Conservation (phyloP, 2,113 vertebrate genomes). For the Hyperopisus bebe region DNA sequence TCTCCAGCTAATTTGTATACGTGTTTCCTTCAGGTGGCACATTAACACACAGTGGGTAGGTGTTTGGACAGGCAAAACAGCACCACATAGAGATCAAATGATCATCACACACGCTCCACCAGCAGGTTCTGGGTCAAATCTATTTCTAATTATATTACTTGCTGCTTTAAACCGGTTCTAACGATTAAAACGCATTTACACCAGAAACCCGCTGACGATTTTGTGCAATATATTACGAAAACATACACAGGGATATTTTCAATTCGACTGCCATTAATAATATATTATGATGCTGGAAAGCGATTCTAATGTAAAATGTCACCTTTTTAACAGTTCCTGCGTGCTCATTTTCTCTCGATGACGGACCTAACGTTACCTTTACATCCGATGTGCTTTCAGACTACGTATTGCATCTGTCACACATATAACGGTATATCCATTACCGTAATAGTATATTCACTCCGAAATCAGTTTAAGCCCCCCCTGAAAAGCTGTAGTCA, state of each 20-base stretch:
- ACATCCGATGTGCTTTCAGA: not conserved
- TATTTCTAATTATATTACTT: not conserved
- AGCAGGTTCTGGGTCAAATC: not conserved
- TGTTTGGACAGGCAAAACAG: not conserved
- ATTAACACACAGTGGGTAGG: conserved; percentile 6
- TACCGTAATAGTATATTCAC: not conserved
- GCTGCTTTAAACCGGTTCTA: not conserved
- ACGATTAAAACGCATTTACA: not conserved
- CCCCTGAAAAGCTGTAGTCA: not conserved
- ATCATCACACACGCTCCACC: not conserved
- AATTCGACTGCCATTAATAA: not conserved
- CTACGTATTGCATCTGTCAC: not conserved
- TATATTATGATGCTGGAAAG: not conserved
- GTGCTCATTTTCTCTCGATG: not conserved
- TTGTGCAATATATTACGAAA: not conserved
- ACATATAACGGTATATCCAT: not conserved
- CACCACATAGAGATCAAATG: not conserved
- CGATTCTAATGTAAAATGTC: not conserved
- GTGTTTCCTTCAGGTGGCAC: not conserved
- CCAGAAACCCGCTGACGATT: not conserved
- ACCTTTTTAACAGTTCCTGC: not conserved
- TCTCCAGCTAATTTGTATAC: not conserved
- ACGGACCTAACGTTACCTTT: not conserved
- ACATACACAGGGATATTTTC: not conserved
- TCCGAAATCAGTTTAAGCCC: not conserved